Percentiles rank a stretch among this genome's conserved stretches.
Conservation (phyloP, 2,888 invertebrate genomes). For the Empis stercorea region DNA sequence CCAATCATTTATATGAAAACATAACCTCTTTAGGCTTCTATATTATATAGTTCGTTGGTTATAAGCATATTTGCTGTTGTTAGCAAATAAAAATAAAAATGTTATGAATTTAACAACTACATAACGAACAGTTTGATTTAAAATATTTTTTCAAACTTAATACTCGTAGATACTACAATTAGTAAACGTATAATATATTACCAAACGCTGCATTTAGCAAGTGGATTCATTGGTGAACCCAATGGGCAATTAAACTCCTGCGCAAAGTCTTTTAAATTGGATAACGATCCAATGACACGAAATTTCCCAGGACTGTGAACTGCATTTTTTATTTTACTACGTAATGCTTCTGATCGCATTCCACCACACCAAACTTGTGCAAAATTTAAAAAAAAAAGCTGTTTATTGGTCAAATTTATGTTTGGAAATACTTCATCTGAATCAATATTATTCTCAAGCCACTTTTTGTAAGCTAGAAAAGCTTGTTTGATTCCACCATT, state of each 20-base stretch:
- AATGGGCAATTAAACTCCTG: constrained; percentile 54
- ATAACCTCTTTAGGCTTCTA: too few species aligned
- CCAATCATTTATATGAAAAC: too few species aligned
- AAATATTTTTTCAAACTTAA: too few species aligned
- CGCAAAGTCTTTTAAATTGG: constrained; percentile 65
- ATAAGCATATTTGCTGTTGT: too few species aligned
- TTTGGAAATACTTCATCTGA: constrained; percentile 52
- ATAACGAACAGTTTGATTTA: too few species aligned
- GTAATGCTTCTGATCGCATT: constrained; percentile 66
- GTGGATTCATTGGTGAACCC: constrained; percentile 70
- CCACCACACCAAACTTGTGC: constrained; percentile 79
- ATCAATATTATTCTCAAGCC: constrained; percentile 34
- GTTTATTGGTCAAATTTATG: constrained; percentile 60
- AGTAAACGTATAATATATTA: constrained; percentile 25
- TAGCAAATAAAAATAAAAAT: too few species aligned
- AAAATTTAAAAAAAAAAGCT: constrained; percentile 83
- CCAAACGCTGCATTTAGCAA: constrained; percentile 66
- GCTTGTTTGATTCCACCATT: constrained; percentile 92
- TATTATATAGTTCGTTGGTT: too few species aligned
- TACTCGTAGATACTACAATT: too few species aligned
- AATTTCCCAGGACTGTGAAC: constrained; percentile 75
- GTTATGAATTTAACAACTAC: too few species aligned
- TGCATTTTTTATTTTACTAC: constrained; percentile 67
- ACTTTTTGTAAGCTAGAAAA: constrained; percentile 71
- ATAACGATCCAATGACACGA: constrained; percentile 64